A percentile compares a stretch with the other conserved stretches of the same genome.
These are phyloP conservation scores for Dunckerocampus dactyliophorus DNA, from an alignment of 2,113 vertebrate species.

Conservation along the genomic window DNA sequence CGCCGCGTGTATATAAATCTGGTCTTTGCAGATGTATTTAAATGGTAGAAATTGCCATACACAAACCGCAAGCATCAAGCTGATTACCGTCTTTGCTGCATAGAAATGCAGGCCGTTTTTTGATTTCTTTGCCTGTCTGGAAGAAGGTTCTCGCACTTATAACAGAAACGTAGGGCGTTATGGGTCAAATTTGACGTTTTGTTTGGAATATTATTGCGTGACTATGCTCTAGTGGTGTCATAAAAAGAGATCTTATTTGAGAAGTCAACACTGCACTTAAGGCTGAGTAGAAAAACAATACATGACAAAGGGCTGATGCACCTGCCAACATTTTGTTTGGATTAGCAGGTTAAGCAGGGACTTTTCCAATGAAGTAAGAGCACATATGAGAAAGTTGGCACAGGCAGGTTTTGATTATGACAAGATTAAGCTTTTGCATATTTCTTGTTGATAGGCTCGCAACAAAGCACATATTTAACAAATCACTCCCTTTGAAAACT, in stretches of 20 bases:
- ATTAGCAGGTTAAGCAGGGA: slow-evolving; percentile 31
- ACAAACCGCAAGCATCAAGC: slow-evolving; percentile 16
- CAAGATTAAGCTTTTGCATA: no score
- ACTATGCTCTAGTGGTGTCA: slow-evolving; percentile 1
- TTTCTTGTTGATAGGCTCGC: no score
- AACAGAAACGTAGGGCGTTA: not conserved
- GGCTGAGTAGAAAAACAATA: slow-evolving; percentile 39
- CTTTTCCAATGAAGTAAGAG: slow-evolving; percentile 55
- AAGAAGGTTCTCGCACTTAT: slow-evolving; percentile 15
- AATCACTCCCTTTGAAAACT: no score
- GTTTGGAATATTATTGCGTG: no score
- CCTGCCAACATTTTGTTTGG: slow-evolving; percentile 51
- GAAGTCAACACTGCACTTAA: slow-evolving; percentile 23
- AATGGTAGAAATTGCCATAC: slow-evolving; percentile 25
- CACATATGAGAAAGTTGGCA: slow-evolving; percentile 46
- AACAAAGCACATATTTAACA: no score
- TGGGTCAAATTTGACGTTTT: no score
- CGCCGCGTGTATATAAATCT: slow-evolving; percentile 25
- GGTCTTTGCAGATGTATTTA: slow-evolving; percentile 21
- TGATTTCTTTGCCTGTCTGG: slow-evolving; percentile 23
- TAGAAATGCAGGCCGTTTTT: slow-evolving; percentile 22
- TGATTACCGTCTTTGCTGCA: slow-evolving; percentile 14
- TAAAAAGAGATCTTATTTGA: slow-evolving; percentile 20
- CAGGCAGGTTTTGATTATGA: not conserved
- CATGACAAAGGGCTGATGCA: slow-evolving; percentile 37